Percentiles rank a stretch among this genome's conserved stretches.
phyloP scores from a whole-genome alignment of 2,113 vertebrate species.

The Saccopteryx bilineata region DNA sequence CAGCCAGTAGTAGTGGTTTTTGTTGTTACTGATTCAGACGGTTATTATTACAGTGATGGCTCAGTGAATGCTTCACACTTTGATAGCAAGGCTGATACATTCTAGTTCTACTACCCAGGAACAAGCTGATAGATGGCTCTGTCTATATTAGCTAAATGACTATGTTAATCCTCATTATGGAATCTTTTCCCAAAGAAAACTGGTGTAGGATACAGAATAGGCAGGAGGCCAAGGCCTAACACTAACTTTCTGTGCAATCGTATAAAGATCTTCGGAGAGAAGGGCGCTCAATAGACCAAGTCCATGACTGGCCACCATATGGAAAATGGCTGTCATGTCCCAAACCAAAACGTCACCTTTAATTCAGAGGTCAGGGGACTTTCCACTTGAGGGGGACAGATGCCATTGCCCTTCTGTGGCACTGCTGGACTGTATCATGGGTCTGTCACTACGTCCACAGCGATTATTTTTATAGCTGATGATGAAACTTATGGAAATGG shows the following conservation, averaged over 20 bases:
- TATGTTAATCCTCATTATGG: not conserved
- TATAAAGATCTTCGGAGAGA: not conserved
- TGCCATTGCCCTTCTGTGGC: not conserved
- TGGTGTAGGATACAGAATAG: not conserved
- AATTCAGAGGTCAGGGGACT: not conserved
- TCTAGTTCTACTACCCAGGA: not conserved
- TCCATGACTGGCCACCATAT: accelerated
- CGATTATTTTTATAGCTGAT: constrained; percentile 44
- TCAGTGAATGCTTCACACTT: not conserved
- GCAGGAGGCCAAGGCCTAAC: not conserved
- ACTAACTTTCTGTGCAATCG: not conserved
- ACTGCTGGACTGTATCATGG: not conserved
- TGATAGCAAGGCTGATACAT: too few relatives aligned
- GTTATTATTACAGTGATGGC: not conserved
- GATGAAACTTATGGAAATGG: constrained; percentile 30
- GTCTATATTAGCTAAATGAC: too few relatives aligned
- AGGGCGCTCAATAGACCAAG: not conserved
- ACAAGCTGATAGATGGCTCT: not conserved
- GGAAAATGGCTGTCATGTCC: not conserved
- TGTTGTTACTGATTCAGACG: not conserved
- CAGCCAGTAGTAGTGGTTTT: not conserved
- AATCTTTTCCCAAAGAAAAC: not conserved
- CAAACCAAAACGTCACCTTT: not conserved
- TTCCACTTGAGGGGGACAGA: not conserved
- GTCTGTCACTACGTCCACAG: not conserved